Conservation (phyloP, 2,797 vertebrate species). For the Notamacropus eugenii region DNA sequence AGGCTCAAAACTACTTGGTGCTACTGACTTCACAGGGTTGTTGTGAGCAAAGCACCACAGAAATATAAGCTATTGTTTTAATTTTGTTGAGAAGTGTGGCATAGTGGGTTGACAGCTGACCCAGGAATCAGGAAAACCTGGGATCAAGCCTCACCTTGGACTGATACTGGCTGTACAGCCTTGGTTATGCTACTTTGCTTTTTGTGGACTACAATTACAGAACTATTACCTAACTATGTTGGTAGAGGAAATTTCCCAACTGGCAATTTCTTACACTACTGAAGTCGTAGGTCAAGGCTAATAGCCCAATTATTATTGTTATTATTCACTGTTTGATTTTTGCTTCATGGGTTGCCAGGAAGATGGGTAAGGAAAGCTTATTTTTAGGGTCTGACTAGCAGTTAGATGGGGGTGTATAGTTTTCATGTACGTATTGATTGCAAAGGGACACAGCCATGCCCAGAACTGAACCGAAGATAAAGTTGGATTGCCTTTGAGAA, state of each 20-base stretch:
- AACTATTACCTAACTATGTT: not conserved
- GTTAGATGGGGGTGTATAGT: not conserved
- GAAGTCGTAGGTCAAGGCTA: not conserved
- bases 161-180: not conserved
- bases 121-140: not conserved
- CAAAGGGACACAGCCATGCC: not conserved
- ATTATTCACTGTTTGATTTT: not conserved
- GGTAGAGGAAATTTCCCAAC: not conserved
- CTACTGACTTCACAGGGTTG: constrained; percentile 6
- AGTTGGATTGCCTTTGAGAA: not conserved
- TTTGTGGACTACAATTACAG: not conserved
- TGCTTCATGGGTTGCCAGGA: not conserved
- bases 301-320: not conserved
- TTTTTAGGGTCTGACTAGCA: too few species aligned
- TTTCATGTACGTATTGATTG: not conserved
- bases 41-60: not conserved
- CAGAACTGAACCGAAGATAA: not conserved
- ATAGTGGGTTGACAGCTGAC: not conserved
- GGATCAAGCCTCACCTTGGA: not conserved
- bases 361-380: not conserved
- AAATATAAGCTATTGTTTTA: not conserved
- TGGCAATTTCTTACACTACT: not conserved
- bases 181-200: not conserved
- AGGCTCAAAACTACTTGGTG: not conserved
- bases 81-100: not conserved